A percentile compares a stretch with the other conserved stretches of the same genome.
Conservation (phyloP, 1,140 invertebrate species). For the Pentalonia nigronervosa region DNA sequence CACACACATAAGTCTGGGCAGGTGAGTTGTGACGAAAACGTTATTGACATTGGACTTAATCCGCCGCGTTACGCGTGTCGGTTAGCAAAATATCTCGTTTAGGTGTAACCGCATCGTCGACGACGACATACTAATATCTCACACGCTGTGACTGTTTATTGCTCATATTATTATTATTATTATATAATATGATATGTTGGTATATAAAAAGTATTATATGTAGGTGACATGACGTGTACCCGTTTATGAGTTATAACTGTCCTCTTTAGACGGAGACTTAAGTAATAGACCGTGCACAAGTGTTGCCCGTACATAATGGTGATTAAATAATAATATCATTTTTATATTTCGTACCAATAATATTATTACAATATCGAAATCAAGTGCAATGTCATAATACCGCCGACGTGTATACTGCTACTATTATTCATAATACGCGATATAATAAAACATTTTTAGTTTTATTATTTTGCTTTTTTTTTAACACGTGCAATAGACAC, state of each 20-base stretch:
- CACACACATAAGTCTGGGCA: neutral
- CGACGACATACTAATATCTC: neutral
- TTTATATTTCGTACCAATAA: neutral
- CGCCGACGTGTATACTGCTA: neutral
- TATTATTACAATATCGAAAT: neutral
- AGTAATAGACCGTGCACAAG: neutral
- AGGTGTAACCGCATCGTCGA: neutral
- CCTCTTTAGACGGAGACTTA: neutral
- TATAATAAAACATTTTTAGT: neutral
- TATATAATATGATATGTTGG: no score
- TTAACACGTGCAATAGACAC: neutral
- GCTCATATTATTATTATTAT: neutral
- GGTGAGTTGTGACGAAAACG: neutral
- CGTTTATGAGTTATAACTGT: neutral
- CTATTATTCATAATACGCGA: neutral
- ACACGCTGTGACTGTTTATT: neutral
- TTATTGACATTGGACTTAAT: constrained; percentile 24
- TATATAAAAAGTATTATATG: neutral
- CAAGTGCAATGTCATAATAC: constrained; percentile 6
- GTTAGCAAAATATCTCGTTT: neutral
- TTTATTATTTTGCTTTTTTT: neutral
- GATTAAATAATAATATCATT: neutral
- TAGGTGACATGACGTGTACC: neutral
- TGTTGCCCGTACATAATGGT: neutral
- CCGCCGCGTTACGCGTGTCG: neutral